These are phyloP conservation scores for Bombus ignitus DNA, from an alignment of 1,140 invertebrate species.

Conservation along the genomic window DNA sequence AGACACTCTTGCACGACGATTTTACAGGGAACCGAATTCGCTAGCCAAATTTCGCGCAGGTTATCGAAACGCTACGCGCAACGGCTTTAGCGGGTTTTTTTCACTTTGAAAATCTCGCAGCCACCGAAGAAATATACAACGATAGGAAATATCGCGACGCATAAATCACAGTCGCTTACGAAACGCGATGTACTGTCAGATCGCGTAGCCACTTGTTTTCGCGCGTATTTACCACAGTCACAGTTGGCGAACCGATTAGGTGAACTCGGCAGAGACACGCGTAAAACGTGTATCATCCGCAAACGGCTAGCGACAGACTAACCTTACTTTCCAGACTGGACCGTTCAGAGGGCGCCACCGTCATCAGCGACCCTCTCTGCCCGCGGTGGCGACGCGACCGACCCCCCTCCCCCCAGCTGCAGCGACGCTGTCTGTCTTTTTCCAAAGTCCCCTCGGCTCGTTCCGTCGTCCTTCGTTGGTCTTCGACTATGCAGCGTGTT, in stretches of 20 bases:
- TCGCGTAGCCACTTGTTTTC: slow-evolving; percentile 43
- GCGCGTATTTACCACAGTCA: slow-evolving; percentile 35
- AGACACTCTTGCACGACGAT: not conserved
- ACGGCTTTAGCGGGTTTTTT: slow-evolving; percentile 9
- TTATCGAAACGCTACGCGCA: not conserved
- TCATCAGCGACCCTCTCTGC: slow-evolving; percentile 39
- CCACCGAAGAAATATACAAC: not conserved
- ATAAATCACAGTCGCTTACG: not conserved
- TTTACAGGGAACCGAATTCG: no score
- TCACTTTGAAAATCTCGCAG: not conserved
- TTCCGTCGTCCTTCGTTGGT: slow-evolving; percentile 49
- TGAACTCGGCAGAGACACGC: slow-evolving; percentile 43
- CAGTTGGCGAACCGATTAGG: slow-evolving; percentile 1
- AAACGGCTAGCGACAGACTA: slow-evolving; percentile 77
- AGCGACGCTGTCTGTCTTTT: not conserved
- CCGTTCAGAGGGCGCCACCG: slow-evolving; percentile 75
- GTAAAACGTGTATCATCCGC: slow-evolving; percentile 66
- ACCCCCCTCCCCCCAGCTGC: slow-evolving; percentile 5
- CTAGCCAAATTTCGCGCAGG: not conserved
- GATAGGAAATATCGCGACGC: no score
- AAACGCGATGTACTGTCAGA: slow-evolving; percentile 18
- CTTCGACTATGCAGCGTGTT: slow-evolving; percentile 36
- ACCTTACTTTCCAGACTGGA: slow-evolving; percentile 69
- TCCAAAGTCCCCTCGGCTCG: slow-evolving; percentile 23
- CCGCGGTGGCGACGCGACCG: slow-evolving; percentile 34